These are phyloP conservation scores for Eilema sororculum DNA, from an alignment of 2,888 invertebrate species.

Conservation along the genomic window DNA sequence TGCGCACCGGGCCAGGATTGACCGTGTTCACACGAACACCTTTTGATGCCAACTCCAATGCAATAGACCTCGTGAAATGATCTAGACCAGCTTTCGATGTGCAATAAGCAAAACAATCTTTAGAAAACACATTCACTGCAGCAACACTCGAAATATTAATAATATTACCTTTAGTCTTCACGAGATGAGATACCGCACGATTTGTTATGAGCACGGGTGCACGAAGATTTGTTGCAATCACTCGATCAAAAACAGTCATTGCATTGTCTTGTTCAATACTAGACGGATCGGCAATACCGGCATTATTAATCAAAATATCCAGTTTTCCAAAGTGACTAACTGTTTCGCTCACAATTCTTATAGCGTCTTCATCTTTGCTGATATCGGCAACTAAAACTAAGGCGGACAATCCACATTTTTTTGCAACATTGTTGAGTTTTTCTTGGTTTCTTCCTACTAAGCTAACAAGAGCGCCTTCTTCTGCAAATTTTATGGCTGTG, in stretches of 20 bases:
- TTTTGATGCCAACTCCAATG: constrained; percentile 10
- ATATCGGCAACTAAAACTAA: constrained; percentile 26
- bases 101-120: constrained; percentile 1
- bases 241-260: constrained; percentile 16
- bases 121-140: constrained; percentile 7
- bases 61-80: constrained; percentile 13
- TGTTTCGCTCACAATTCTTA: constrained; percentile 24
- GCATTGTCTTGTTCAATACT: constrained; percentile 18
- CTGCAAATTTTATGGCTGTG: constrained; percentile 41
- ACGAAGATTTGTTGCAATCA: constrained; percentile 41
- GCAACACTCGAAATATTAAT: constrained; percentile 48
- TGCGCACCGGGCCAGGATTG: constrained; percentile 44
- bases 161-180: constrained; percentile 49
- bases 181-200: constrained; percentile 42
- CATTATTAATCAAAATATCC: constrained; percentile 39
- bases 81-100: constrained; percentile 17
- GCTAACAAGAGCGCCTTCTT: constrained; percentile 42
- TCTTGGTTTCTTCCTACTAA: constrained; percentile 46
- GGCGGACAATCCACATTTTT: constrained; percentile 11
- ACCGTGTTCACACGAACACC: constrained; percentile 23
- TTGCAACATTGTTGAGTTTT: constrained; percentile 33
- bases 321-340: constrained; percentile 24
- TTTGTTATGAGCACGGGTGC: constrained; percentile 40
- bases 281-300: constrained; percentile 19
- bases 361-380: constrained; percentile 25